Base-by-base conservation (phyloP, 2,797 vertebrate genomes). In the Micropoecilia bifurca region DNA sequence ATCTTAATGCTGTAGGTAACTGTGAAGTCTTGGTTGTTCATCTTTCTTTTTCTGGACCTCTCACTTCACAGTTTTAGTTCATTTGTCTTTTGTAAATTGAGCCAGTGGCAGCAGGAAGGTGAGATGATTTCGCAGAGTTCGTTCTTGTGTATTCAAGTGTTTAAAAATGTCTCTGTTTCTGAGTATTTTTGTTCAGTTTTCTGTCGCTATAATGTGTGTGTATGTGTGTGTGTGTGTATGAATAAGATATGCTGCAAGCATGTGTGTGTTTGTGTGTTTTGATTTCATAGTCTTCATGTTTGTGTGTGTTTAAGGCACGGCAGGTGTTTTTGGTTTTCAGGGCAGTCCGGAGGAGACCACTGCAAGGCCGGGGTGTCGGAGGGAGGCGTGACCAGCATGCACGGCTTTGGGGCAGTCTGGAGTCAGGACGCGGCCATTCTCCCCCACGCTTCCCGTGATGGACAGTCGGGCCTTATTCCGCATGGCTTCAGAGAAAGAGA, bases 401-500 rank as follows among this genome's bases (percentile, higher is more conserved):
- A 98, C 91, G 33, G 98, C 97, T 96, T 98, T 99, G 72, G 98
- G 97, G 96, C 98, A 99, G 97, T 99, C 98, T 57, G 98, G 97
- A 90, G 97, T 98, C 94, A 99, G 89, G 84, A 98, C 97, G 0
- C 97, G 97, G 92, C 98, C 98, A 0, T 99, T 99, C 90, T 98
- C 97, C 94, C 98, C 97, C 89, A 99, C 96, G 61, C 98, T 99
- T 93, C 98, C 97, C 76, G 98, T 99, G 96, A 99, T 99, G 95
- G 98, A 99, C 95, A 99, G 94, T 94, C 98, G 97, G 96, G 98
- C 97, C 97, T 99, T 99, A 96, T 99, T 99, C 96, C 98, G 96
- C 97, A 99, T 98, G 97, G 98, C 98, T 98, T 99, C 97, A 89
- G 97, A 98, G 96, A 99, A 99, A 92, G 97, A 97, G 95, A 99